Evolutionary conservation across 92 coral and sea anemone genomes (phyloP).

Genomic region (Nematostella vectensis): DNA sequence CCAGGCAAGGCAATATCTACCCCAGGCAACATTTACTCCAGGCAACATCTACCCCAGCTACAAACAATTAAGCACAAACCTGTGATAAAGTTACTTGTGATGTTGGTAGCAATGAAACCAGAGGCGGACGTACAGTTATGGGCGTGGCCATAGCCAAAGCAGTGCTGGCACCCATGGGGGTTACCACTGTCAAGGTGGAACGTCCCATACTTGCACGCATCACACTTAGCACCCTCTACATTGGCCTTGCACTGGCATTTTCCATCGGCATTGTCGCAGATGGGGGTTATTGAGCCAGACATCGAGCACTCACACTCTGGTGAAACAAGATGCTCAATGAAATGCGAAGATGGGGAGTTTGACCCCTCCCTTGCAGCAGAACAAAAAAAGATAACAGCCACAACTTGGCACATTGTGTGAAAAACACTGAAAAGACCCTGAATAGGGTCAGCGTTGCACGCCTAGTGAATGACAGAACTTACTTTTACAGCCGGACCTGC

Average conservation of each 20-base stretch:
- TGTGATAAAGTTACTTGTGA: slow-evolving; percentile 33
- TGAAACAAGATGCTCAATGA: background rate
- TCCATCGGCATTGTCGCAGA: slow-evolving; percentile 55
- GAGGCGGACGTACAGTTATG: slow-evolving; percentile 53
- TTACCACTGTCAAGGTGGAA: slow-evolving; percentile 48
- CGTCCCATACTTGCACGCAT: slow-evolving; percentile 60
- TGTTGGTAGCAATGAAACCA: slow-evolving; percentile 48
- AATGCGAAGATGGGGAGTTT: background rate
- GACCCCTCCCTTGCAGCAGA: too few relatives aligned
- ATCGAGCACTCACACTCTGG: slow-evolving; percentile 70
- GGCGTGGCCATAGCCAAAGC: slow-evolving; percentile 82
- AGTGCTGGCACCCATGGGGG: slow-evolving; percentile 73
- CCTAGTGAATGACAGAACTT: slow-evolving; percentile 9
- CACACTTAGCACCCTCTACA: slow-evolving; percentile 52
- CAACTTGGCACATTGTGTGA: too few relatives aligned
- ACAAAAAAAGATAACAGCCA: too few relatives aligned
- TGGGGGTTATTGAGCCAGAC: slow-evolving; percentile 41
- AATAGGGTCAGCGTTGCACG: too few relatives aligned
- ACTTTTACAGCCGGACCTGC: slow-evolving; percentile 61
- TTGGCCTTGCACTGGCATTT: slow-evolving; percentile 59
- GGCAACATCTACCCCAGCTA: too few relatives aligned
- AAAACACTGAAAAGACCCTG: too few relatives aligned
- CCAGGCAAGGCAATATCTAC: too few relatives aligned
- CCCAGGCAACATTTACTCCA: too few relatives aligned
- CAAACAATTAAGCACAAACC: background rate